A percentile compares a stretch with the other conserved stretches of the same genome.
phyloP scores from a whole-genome alignment of 2,888 invertebrate genomes.

The Trachelus troglodyta region DNA sequence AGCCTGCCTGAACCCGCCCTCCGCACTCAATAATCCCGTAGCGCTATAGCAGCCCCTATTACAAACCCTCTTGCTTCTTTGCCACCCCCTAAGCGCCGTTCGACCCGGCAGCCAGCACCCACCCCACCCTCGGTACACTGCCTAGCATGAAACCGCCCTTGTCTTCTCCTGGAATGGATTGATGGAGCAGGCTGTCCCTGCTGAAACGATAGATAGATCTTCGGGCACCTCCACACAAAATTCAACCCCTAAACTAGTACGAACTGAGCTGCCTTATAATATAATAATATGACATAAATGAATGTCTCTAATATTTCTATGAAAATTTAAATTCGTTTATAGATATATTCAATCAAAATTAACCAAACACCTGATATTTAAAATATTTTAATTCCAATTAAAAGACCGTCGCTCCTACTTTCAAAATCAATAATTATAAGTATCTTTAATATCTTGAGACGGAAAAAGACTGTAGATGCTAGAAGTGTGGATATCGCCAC shows the following conservation, averaged over 20 bases:
- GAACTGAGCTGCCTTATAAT: not conserved
- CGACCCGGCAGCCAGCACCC: constrained; percentile 3
- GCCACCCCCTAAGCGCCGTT: not conserved
- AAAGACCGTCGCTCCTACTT: not conserved
- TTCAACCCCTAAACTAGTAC: not conserved
- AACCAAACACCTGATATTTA: not conserved
- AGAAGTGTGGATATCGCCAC: not conserved
- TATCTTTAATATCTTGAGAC: not conserved
- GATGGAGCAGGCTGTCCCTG: constrained; percentile 52
- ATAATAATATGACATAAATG: not conserved
- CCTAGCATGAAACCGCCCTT: constrained; percentile 27
- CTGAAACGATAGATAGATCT: constrained; percentile 38
- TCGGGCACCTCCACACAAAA: constrained; percentile 4
- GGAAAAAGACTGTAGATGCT: not conserved
- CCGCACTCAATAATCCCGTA: constrained; percentile 58
- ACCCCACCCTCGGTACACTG: constrained; percentile 2
- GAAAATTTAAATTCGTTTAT: not conserved
- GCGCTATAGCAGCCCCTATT: constrained; percentile 52
- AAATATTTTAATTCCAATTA: not conserved
- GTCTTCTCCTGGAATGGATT: constrained; percentile 43
- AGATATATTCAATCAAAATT: not conserved
- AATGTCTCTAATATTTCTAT: not conserved
- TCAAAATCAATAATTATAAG: not conserved
- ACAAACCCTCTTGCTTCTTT: constrained; percentile 34
- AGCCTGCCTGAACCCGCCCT: constrained; percentile 46